These are phyloP conservation scores for Troides oblongomaculatus DNA, from an alignment of 2,888 invertebrate genomes.

Conservation along the genomic window DNA sequence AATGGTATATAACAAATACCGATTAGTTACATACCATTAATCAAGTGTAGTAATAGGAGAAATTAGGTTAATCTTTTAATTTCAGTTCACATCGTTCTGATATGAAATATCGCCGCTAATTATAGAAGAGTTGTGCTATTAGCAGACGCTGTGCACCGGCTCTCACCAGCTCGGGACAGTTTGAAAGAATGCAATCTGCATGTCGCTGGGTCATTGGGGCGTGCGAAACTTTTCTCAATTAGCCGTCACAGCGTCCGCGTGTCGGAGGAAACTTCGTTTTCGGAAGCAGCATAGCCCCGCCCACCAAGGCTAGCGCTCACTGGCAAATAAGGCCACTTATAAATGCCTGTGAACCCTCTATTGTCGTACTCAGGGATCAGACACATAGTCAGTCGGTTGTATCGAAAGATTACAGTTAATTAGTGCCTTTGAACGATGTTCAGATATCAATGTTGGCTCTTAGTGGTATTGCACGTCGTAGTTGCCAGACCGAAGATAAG, in stretches of 20 bases:
- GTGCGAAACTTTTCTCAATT: slow-evolving; percentile 76
- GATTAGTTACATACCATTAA: too few relatives aligned
- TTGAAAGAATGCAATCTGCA: slow-evolving; percentile 57
- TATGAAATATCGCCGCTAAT: not conserved
- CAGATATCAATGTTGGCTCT: slow-evolving; percentile 51
- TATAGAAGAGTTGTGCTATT: slow-evolving; percentile 31
- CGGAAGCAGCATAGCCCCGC: slow-evolving; percentile 53
- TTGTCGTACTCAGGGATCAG: slow-evolving; percentile 64
- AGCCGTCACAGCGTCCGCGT: slow-evolving; percentile 38
- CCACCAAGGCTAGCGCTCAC: slow-evolving; percentile 60
- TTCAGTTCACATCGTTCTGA: not conserved
- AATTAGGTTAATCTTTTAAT: not conserved
- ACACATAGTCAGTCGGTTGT: slow-evolving; percentile 52
- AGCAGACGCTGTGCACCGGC: slow-evolving; percentile 29
- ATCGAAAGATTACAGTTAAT: slow-evolving; percentile 33
- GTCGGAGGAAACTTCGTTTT: slow-evolving; percentile 70
- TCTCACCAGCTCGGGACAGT: slow-evolving; percentile 42
- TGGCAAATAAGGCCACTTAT: slow-evolving; percentile 74
- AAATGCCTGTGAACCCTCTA: slow-evolving; percentile 68
- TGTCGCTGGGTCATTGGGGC: slow-evolving; percentile 51
- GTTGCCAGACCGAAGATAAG: slow-evolving; percentile 52
- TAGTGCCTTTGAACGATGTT: slow-evolving; percentile 46
- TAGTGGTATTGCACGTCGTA: slow-evolving; percentile 47
- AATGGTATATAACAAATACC: too few relatives aligned
- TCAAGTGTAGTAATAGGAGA: not conserved